Evolutionary conservation across 2,888 invertebrate species (phyloP).

Genomic region (Eledone cirrhosa): DNA sequence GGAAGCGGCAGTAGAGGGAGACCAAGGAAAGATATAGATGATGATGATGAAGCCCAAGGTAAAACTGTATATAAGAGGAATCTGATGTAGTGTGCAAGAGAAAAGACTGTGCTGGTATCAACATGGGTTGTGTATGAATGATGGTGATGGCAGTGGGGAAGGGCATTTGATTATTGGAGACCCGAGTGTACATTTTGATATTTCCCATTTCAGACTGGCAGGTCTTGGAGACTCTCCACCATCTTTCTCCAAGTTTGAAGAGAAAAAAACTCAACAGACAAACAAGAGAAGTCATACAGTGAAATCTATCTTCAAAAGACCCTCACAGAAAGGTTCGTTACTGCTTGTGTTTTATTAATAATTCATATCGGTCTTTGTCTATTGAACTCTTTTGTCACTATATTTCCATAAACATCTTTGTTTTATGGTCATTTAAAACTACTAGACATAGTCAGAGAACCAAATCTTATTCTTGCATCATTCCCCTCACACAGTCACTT

Average conservation of each 20-base stretch:
- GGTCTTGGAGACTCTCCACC: slow-evolving; percentile 42
- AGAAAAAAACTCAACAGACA: slow-evolving; percentile 82
- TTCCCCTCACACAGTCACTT: not conserved
- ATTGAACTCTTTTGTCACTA: not conserved
- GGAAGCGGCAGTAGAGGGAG: no score
- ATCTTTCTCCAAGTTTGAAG: slow-evolving; percentile 82
- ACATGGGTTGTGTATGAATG: no score
- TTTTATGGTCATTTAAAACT: not conserved
- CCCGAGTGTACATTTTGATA: no score
- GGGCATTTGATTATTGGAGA: no score
- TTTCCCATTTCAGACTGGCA: slow-evolving; percentile 8
- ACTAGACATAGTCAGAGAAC: no score
- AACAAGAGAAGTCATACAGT: slow-evolving; percentile 82
- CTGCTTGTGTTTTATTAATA: not conserved
- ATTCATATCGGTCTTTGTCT: not conserved
- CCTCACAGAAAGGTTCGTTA: slow-evolving; percentile 60
- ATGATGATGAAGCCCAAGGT: no score
- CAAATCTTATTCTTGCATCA: not conserved
- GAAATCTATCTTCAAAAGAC: slow-evolving; percentile 77
- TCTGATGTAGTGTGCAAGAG: no score
- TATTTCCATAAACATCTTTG: not conserved
- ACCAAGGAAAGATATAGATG: no score
- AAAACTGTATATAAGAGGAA: no score
- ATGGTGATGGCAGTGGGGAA: no score
- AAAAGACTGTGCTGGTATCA: no score